A percentile compares a stretch with the other conserved stretches of the same genome.
These are phyloP conservation scores for Eidolon helvum DNA, from an alignment of 2,113 vertebrate species.

Conservation along the genomic window DNA sequence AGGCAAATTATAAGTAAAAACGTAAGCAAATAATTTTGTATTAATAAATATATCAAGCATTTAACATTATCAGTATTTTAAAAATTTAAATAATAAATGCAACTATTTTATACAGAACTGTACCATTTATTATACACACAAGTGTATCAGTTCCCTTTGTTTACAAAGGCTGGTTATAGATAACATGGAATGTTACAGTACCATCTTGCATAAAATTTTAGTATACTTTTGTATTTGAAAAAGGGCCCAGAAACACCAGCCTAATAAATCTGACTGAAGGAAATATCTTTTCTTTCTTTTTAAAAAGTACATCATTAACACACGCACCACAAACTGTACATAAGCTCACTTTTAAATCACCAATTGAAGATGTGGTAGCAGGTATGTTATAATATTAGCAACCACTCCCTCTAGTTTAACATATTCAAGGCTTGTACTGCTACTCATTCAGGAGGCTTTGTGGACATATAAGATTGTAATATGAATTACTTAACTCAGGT, in stretches of 20 bases:
- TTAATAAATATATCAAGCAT: constrained; percentile 83
- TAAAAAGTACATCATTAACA: constrained; percentile 90
- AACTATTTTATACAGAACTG: constrained; percentile 93
- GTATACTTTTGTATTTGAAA: constrained; percentile 90
- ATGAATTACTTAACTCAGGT: constrained; percentile 78
- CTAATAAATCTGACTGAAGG: constrained; percentile 87
- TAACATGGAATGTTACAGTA: constrained; percentile 99
- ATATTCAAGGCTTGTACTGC: constrained; percentile 80
- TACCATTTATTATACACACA: constrained; percentile 98
- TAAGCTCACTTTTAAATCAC: constrained; percentile 88
- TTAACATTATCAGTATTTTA: constrained; percentile 83
- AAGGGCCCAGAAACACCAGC: constrained; percentile 90
- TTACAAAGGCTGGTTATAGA: constrained; percentile 93
- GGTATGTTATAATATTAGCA: constrained; percentile 83
- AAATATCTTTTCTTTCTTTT: constrained; percentile 82
- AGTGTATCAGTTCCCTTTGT: constrained; percentile 92
- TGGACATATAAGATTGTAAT: constrained; percentile 72
- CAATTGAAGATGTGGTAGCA: constrained; percentile 85
- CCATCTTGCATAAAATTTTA: constrained; percentile 97
- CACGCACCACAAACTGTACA: constrained; percentile 94
- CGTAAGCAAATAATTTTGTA: constrained; percentile 82
- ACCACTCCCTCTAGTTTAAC: constrained; percentile 82
- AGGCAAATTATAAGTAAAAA: constrained; percentile 84
- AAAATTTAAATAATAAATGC: constrained; percentile 89
- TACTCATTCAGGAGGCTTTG: constrained; percentile 79